Conservation (phyloP, 2,888 invertebrate genomes). For the Desoria tigrina region DNA sequence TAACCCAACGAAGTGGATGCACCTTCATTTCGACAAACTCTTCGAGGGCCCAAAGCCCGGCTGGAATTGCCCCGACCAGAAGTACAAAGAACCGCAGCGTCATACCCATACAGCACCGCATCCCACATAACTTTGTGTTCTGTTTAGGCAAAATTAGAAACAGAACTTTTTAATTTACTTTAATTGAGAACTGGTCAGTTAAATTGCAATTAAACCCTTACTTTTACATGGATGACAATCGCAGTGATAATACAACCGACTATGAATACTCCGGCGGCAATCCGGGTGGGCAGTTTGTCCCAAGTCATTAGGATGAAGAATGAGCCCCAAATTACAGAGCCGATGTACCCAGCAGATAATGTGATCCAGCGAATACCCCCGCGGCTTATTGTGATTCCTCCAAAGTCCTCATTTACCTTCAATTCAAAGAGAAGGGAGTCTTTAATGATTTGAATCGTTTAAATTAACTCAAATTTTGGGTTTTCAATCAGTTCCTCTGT, state of each 20-base stretch:
- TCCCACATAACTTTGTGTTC: slow-evolving; percentile 39
- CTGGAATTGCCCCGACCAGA: slow-evolving; percentile 38
- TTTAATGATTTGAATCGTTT: neutral
- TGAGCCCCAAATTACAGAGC: slow-evolving; percentile 45
- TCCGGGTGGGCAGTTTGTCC: slow-evolving; percentile 40
- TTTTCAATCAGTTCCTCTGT: too few species aligned
- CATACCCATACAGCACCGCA: slow-evolving; percentile 40
- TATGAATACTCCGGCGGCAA: slow-evolving; percentile 45
- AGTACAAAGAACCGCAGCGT: slow-evolving; percentile 40
- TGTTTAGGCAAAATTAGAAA: too few species aligned
- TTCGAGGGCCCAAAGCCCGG: slow-evolving; percentile 41
- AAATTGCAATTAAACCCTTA: neutral
- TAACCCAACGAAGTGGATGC: slow-evolving; percentile 42
- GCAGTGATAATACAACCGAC: slow-evolving; percentile 41
- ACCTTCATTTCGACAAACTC: slow-evolving; percentile 40
- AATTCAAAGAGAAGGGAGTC: too few species aligned
- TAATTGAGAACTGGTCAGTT: slow-evolving; percentile 16
- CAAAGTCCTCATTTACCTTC: slow-evolving; percentile 45
- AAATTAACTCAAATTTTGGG: neutral
- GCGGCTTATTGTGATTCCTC: slow-evolving; percentile 38
- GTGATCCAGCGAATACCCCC: slow-evolving; percentile 45
- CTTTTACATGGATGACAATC: slow-evolving; percentile 41
- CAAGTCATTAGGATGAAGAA: slow-evolving; percentile 49
- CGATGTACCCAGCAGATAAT: slow-evolving; percentile 46
- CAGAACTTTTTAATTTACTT: too few species aligned